phyloP scores from a whole-genome alignment of 2,113 vertebrate genomes.

The rat (Rattus norvegicus) region DNA sequence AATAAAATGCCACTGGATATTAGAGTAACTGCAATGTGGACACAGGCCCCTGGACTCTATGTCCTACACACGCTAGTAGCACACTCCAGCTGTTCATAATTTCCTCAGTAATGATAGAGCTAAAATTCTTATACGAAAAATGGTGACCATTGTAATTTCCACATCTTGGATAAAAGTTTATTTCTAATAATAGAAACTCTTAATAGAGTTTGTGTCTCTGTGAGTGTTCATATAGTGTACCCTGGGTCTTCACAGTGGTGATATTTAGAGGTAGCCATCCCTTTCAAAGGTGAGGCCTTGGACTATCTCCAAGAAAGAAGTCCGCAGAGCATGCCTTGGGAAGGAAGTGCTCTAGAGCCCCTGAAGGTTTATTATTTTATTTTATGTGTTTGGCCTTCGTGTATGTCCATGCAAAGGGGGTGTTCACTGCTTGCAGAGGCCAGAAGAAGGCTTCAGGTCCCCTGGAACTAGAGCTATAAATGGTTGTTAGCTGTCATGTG shows the following conservation, averaged over 20 bases:
- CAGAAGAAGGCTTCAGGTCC: neutral
- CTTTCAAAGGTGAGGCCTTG: neutral
- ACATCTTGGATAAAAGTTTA: neutral
- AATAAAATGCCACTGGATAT: constrained; percentile 21
- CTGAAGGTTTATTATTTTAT: neutral
- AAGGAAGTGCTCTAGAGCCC: neutral
- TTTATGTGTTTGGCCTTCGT: neutral
- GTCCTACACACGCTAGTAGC: neutral
- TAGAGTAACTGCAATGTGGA: constrained; percentile 32
- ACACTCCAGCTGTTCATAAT: neutral
- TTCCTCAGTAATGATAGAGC: neutral
- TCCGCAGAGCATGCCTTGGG: neutral
- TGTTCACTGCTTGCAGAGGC: neutral
- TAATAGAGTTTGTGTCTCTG: neutral
- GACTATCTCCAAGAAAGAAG: neutral
- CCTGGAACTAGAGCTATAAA: neutral
- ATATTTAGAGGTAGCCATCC: neutral
- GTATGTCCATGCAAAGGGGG: neutral
- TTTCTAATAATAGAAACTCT: neutral
- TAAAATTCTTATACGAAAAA: constrained; percentile 29
- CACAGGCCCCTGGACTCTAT: neutral
- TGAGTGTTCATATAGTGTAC: neutral
- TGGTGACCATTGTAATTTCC: constrained; percentile 11
- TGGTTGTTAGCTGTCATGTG: neutral
- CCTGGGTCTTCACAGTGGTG: neutral